phyloP scores from a whole-genome alignment of 2,113 vertebrate genomes.

The Colius striatus region DNA sequence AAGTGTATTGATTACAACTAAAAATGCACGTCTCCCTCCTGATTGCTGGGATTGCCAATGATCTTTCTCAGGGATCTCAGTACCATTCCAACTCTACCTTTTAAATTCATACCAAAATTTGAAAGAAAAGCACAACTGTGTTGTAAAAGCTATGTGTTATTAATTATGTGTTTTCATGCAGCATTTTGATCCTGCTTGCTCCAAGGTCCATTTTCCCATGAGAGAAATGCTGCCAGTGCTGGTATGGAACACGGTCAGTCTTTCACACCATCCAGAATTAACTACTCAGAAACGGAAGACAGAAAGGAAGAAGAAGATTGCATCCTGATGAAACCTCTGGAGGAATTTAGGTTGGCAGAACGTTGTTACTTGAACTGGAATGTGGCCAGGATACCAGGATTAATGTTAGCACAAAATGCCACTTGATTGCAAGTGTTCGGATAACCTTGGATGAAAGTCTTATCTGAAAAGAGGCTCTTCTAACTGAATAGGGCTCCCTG shows the following conservation, averaged over 20 bases:
- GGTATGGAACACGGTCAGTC: neutral
- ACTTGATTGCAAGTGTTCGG: slow-evolving; percentile 44
- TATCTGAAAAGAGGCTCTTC: slow-evolving; percentile 48
- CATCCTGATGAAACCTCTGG: slow-evolving; percentile 17
- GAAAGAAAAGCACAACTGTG: neutral
- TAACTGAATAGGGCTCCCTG: slow-evolving; percentile 31
- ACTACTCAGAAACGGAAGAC: neutral
- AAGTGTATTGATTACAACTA: slow-evolving; percentile 30
- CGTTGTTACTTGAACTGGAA: neutral
- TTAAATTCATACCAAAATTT: neutral
- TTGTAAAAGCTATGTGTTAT: neutral
- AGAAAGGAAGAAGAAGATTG: slow-evolving; percentile 22
- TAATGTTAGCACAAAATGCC: slow-evolving; percentile 61
- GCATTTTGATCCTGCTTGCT: neutral
- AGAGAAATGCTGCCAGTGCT: neutral
- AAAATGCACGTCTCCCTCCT: neutral
- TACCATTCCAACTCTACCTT: neutral
- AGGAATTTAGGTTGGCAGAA: slow-evolving; percentile 49
- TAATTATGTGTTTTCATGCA: neutral
- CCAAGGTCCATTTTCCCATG: neutral
- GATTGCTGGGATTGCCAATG: neutral
- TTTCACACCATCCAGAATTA: neutral
- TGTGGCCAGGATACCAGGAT: slow-evolving; percentile 49
- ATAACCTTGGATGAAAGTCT: slow-evolving; percentile 66
- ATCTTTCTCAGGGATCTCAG: neutral